Base-by-base conservation (phyloP, 2,888 invertebrate species). In the Lymantria dispar region DNA sequence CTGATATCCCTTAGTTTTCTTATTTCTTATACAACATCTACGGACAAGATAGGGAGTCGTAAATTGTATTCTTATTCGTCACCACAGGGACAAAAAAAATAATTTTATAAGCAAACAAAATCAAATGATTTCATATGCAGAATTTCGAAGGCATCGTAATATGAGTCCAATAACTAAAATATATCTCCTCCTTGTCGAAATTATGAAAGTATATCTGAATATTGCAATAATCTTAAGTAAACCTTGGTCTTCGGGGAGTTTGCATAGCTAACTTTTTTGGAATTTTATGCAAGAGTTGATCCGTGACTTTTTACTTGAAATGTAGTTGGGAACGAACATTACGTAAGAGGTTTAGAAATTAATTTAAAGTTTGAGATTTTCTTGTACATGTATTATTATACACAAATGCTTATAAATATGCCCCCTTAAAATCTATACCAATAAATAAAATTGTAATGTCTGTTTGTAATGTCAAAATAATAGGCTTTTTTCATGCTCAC, bases 201-300 rank as follows among this genome's bases (percentile, higher is more conserved):
- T 59, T 39, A 45, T 12, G 36, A 15, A 43, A 45, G 11, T 42
- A 12, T 50, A 44, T 60, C 48, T 53, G 58, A 60, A 62, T 62
- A 60, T 60, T 50, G 60, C 63, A 60, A 64, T 60, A 56, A 48
- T 60, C 58, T 50, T 58, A 58, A 66, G 58, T 58, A 60, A 54
- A 47, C n/a, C 41, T 9, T 33, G 48, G 42, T 45, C 41, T 52
- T 47, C 41, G 42, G 46, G 41, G 42, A 62, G 60, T 48, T 62
- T 65, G 30, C 36, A 44, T 13, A 22, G n/a, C 5, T 33, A 60
- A 57, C 47, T 60, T 41, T 48, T 9, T 22, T 22, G 37, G 49
- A 57, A n/a, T n/a, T 51, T 29, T 48, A 48, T n/a, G 54, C 54
- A 56, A 56, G 48, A 49, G 47, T 52, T 58, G 54, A 50, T 51